Evolutionary conservation across 2,113 vertebrate species (phyloP).

Genomic region (Ursus arctos): DNA sequence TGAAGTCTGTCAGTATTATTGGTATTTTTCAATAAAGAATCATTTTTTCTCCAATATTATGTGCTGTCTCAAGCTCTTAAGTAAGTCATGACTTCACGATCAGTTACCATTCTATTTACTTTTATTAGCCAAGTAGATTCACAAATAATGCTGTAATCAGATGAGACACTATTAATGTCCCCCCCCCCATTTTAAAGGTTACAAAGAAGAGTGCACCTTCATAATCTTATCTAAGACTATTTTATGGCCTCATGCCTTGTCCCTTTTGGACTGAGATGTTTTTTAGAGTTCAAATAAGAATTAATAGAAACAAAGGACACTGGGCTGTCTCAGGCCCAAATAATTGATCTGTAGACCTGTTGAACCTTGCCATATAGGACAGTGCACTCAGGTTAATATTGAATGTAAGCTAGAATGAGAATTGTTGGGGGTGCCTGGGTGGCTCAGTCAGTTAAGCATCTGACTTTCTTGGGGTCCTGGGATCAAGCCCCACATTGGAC

Average conservation of each 20-base stretch:
- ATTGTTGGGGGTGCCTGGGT: neutral
- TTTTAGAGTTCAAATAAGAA: conserved; percentile 36
- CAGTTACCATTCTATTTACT: neutral
- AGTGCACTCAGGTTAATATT: conserved; percentile 86
- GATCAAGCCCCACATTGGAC: neutral
- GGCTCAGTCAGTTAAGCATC: neutral
- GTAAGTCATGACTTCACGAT: neutral
- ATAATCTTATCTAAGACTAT: neutral
- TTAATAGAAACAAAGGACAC: neutral
- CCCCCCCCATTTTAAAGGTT: neutral
- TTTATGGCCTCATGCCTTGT: neutral
- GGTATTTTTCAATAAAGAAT: conserved; percentile 91
- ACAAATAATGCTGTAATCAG: neutral
- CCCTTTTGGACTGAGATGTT: neutral
- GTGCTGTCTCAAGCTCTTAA: conserved; percentile 44
- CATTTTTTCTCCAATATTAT: conserved; percentile 82
- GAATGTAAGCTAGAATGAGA: conserved; percentile 90
- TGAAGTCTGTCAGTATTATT: conserved; percentile 92
- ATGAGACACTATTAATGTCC: neutral
- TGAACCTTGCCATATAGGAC: conserved; percentile 68
- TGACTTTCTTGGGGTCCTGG: neutral
- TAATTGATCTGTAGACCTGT: conserved; percentile 78
- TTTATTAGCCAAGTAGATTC: neutral
- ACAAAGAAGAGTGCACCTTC: neutral
- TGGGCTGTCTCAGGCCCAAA: conserved; percentile 53